A percentile compares a stretch with the other conserved stretches of the same genome.
Evolutionary conservation across 1,140 invertebrate genomes (phyloP).

Genomic region (Habropoda laboriosa): DNA sequence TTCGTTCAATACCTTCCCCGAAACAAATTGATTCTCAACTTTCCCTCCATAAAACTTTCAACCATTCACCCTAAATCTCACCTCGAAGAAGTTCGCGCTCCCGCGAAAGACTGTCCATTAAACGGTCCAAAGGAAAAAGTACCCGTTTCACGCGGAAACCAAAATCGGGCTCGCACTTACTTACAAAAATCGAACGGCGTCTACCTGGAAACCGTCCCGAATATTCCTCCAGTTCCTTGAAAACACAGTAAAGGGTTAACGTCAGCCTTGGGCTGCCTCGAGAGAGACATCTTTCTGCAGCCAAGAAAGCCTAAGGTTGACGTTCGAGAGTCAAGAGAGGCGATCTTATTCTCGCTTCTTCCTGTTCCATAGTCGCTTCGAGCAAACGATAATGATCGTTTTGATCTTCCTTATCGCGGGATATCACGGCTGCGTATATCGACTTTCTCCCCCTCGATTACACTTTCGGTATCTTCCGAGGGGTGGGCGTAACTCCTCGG

Average conservation of each 20-base stretch:
- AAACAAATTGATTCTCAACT: no score
- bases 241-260: not conserved
- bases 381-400: constrained; percentile 45
- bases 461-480: constrained; percentile 43
- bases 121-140: not conserved
- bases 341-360: constrained; percentile 17
- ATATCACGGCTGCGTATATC: constrained; percentile 44
- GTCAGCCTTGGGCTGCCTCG: not conserved
- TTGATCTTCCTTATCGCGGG: constrained; percentile 40
- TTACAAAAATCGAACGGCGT: not conserved
- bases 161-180: not conserved
- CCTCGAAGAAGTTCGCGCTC: not conserved
- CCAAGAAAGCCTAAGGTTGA: not conserved
- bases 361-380: constrained; percentile 22
- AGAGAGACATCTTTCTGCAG: not conserved
- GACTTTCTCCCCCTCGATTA: constrained; percentile 36
- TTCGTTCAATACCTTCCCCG: no score
- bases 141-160: not conserved
- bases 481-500: constrained; percentile 32
- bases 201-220: not conserved
- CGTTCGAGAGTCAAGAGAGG: constrained; percentile 1
- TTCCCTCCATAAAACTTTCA: no score
- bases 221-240: not conserved
- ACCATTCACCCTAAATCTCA: no score
- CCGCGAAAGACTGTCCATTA: not conserved